These are phyloP conservation scores for Pimpla rufipes DNA, from an alignment of 2,888 invertebrate species.

Conservation along the genomic window DNA sequence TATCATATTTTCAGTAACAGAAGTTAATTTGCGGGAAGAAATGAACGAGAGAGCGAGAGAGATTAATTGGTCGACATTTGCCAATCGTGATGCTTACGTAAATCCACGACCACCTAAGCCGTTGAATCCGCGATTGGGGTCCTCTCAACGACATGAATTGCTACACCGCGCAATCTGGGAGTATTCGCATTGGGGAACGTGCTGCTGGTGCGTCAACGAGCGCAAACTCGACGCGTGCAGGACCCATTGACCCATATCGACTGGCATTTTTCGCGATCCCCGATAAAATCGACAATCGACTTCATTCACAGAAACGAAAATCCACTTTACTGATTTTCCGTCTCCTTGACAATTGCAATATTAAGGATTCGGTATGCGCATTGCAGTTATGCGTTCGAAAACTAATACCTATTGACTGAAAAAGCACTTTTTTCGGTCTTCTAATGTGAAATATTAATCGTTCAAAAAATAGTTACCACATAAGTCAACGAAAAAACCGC, in stretches of 20 bases:
- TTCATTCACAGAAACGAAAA: slow-evolving; percentile 56
- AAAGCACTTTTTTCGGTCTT: too few species aligned
- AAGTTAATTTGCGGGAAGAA: too few species aligned
- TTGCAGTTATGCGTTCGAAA: neutral
- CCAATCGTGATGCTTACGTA: slow-evolving; percentile 53
- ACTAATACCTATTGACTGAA: too few species aligned
- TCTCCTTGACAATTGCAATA: neutral
- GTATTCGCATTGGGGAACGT: neutral
- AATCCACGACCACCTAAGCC: slow-evolving; percentile 53
- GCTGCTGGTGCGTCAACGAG: neutral
- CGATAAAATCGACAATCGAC: slow-evolving; percentile 50
- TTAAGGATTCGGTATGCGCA: neutral
- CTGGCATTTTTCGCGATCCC: slow-evolving; percentile 49
- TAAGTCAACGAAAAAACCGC: too few species aligned
- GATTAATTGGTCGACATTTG: slow-evolving; percentile 17
- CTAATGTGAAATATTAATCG: too few species aligned
- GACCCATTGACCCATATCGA: slow-evolving; percentile 13
- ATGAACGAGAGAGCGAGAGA: neutral
- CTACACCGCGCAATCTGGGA: neutral
- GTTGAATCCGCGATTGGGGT: slow-evolving; percentile 50
- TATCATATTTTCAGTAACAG: too few species aligned
- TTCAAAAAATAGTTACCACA: too few species aligned
- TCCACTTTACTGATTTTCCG: slow-evolving; percentile 7
- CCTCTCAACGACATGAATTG: neutral
- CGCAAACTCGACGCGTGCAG: neutral